Conservation (phyloP, 2,888 invertebrate species). For the Callyntrura sp. region DNA sequence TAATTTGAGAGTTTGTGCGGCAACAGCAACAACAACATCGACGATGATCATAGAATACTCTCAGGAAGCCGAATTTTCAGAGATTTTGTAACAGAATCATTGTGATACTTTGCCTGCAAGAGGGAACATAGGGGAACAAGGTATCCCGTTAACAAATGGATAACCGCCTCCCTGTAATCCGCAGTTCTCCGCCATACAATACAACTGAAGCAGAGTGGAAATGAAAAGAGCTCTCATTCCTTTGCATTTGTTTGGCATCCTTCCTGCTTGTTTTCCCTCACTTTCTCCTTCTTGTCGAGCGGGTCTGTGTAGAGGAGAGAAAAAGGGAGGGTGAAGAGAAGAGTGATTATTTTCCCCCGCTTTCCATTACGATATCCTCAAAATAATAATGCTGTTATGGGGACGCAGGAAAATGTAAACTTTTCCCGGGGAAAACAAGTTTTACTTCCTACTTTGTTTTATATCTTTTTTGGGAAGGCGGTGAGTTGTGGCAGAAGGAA, state of each 20-base stretch:
- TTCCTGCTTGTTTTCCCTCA: slow-evolving; percentile 12
- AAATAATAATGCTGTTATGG: no score
- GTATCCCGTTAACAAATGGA: slow-evolving; percentile 21
- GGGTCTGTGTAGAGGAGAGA: not conserved
- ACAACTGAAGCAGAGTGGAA: not conserved
- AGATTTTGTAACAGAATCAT: slow-evolving; percentile 10
- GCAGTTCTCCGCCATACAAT: not conserved
- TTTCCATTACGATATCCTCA: no score
- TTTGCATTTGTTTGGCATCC: slow-evolving; percentile 28
- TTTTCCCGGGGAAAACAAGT: not conserved
- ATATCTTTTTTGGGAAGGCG: not conserved
- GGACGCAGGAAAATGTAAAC: slow-evolving; percentile 38
- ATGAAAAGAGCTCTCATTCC: not conserved
- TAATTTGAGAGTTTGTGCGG: no score
- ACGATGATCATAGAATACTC: no score
- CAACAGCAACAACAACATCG: no score
- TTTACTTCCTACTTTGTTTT: no score
- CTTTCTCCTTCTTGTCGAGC: no score
- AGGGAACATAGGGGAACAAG: no score
- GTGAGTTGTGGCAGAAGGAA: not conserved
- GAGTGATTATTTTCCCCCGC: no score
- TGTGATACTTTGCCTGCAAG: not conserved
- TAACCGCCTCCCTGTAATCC: slow-evolving; percentile 30
- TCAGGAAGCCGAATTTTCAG: no score
- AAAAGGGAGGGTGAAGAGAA: not conserved